phyloP scores from a whole-genome alignment of 1,140 invertebrate species.

The Drosophila azteca region DNA sequence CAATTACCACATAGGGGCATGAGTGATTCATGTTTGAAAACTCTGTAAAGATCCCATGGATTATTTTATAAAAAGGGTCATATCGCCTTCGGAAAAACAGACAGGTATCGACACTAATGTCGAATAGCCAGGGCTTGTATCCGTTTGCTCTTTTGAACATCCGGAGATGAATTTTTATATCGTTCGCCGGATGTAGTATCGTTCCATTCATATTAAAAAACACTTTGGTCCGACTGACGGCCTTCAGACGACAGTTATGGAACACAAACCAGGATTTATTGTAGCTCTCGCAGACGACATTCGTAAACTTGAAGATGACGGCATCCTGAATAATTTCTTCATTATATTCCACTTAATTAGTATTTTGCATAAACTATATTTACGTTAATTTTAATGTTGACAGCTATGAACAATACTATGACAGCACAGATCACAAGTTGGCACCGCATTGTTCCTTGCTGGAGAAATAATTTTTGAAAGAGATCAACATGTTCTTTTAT shows the following conservation, averaged over 20 bases:
- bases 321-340: conserved; percentile 6
- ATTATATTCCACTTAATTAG: too few relatives aligned
- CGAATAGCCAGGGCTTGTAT: conserved; percentile 33
- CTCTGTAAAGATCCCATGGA: conserved; percentile 26
- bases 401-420: too few relatives aligned
- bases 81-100: conserved; percentile 11
- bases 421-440: too few relatives aligned
- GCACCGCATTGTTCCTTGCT: too few relatives aligned
- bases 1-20: conserved; percentile 29
- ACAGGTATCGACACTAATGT: conserved; percentile 13
- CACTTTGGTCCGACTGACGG: conserved; percentile 17
- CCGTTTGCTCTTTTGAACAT: conserved; percentile 28
- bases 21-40: conserved; percentile 40
- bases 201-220: conserved; percentile 17
- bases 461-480: too few relatives aligned
- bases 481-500: too few relatives aligned
- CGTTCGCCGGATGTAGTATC: conserved; percentile 7
- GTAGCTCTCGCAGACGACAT: conserved; percentile 13
- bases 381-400: too few relatives aligned
- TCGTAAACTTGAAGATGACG: conserved; percentile 28
- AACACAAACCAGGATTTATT: conserved; percentile 37
- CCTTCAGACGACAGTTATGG: conserved; percentile 20
- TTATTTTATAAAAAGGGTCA: too few relatives aligned
- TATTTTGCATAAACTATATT: too few relatives aligned
- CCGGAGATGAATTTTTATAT: background rate